Evolutionary conservation across 2,797 vertebrate species (phyloP).

Genomic region (Setipinna tenuifilis): DNA sequence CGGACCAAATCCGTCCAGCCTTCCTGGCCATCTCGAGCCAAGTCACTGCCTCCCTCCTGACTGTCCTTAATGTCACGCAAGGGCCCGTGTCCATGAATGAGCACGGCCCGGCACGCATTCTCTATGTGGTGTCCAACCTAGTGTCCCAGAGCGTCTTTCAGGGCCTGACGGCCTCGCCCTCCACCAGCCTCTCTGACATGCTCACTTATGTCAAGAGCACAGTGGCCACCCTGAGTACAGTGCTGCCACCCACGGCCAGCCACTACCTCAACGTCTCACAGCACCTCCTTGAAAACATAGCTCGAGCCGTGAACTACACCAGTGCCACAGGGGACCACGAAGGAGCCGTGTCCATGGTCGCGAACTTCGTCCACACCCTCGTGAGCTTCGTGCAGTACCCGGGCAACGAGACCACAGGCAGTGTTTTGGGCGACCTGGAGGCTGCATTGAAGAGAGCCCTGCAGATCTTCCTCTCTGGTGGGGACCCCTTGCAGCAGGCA

Average conservation of each 20-base stretch:
- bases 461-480: slow-evolving; percentile 35
- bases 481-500: slow-evolving; percentile 31
- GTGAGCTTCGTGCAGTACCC: slow-evolving; percentile 36
- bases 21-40: slow-evolving; percentile 52
- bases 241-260: slow-evolving; percentile 44
- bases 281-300: slow-evolving; percentile 47
- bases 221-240: slow-evolving; percentile 29
- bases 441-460: slow-evolving; percentile 47
- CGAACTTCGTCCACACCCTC: slow-evolving; percentile 47
- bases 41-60: slow-evolving; percentile 49
- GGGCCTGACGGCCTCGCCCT: slow-evolving; percentile 34
- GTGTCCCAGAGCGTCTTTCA: slow-evolving; percentile 48
- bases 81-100: slow-evolving; percentile 24
- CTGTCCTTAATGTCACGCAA: slow-evolving; percentile 50
- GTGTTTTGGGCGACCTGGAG: slow-evolving; percentile 45
- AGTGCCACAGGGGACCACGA: slow-evolving; percentile 29
- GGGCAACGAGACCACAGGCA: slow-evolving; percentile 19
- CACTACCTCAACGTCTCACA: slow-evolving; percentile 51
- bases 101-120: slow-evolving; percentile 28
- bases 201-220: slow-evolving; percentile 42
- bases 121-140: slow-evolving; percentile 51
- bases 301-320: slow-evolving; percentile 46
- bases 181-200: slow-evolving; percentile 29
- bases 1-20: slow-evolving; percentile 48
- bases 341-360: slow-evolving; percentile 27